phyloP scores from a whole-genome alignment of 30 jellyfish, hydroid and myxozoan genomes.

The Pseudorhiza aurosa region DNA sequence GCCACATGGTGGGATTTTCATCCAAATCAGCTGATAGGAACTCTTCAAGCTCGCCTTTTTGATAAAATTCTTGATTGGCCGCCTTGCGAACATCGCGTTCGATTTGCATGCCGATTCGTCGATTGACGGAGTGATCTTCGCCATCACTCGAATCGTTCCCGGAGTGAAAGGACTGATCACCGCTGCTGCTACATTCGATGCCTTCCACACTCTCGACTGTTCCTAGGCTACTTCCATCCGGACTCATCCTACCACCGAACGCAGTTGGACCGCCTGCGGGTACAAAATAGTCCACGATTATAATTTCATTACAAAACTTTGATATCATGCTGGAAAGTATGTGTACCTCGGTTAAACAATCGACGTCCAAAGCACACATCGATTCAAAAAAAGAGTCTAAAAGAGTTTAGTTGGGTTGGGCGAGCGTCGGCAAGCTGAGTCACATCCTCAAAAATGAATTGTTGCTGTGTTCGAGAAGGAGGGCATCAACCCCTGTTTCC shows the following conservation, averaged over 20 bases:
- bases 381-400: too few species aligned
- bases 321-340: too few species aligned
- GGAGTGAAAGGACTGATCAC: constrained; percentile 52
- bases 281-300: too few species aligned
- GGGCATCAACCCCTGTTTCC: too few species aligned
- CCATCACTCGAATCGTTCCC: constrained; percentile 85
- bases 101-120: constrained; percentile 72
- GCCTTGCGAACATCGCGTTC: constrained; percentile 78
- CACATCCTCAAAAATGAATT: too few species aligned
- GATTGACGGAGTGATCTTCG: constrained; percentile 62
- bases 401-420: too few species aligned
- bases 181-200: constrained; percentile 86
- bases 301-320: too few species aligned
- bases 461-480: too few species aligned
- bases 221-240: constrained; percentile 99
- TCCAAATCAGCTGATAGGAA: constrained; percentile 71
- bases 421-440: too few species aligned
- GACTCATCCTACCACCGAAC: constrained; percentile 99
- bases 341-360: too few species aligned
- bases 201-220: constrained; percentile 97
- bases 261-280: constrained; percentile 85
- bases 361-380: too few species aligned
- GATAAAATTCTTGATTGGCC: constrained; percentile 78
- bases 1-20: constrained; percentile 98
- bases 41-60: constrained; percentile 78